phyloP scores from a whole-genome alignment of 2,888 invertebrate species.

The Deilephila porcellus region DNA sequence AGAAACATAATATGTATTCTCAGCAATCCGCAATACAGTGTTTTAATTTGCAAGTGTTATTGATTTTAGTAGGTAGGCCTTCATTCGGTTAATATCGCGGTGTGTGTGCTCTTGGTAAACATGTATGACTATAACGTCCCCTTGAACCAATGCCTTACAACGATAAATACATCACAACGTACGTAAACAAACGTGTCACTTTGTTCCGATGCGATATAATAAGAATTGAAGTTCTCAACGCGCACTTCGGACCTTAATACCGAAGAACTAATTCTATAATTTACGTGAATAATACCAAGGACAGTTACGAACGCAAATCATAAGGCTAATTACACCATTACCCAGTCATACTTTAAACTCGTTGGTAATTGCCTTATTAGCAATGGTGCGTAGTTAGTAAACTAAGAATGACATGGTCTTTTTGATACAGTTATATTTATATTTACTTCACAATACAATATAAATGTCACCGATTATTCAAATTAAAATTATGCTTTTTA shows the following conservation, averaged over 20 bases:
- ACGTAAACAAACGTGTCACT: neutral
- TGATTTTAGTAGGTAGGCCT: conserved; percentile 1
- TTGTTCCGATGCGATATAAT: neutral
- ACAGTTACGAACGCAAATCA: neutral
- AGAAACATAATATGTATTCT: neutral
- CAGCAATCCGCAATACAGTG: neutral
- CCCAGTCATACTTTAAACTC: neutral
- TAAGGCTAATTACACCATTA: neutral
- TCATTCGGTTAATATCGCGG: neutral
- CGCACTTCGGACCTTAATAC: conserved; percentile 2
- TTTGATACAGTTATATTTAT: neutral
- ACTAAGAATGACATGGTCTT: neutral
- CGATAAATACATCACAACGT: neutral
- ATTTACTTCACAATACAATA: neutral
- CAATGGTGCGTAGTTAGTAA: neutral
- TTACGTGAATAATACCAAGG: neutral
- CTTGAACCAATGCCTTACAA: conserved; percentile 2
- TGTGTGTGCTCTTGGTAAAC: neutral
- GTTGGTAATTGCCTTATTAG: neutral
- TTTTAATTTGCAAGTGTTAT: conserved; percentile 1
- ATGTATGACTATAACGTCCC: neutral
- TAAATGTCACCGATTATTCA: neutral
- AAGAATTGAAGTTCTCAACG: neutral
- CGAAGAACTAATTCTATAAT: neutral
- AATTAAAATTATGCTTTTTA: too few relatives aligned